These are phyloP conservation scores for Atherinosoma microstoma DNA, from an alignment of 2,797 vertebrate species.

Conservation along the genomic window DNA sequence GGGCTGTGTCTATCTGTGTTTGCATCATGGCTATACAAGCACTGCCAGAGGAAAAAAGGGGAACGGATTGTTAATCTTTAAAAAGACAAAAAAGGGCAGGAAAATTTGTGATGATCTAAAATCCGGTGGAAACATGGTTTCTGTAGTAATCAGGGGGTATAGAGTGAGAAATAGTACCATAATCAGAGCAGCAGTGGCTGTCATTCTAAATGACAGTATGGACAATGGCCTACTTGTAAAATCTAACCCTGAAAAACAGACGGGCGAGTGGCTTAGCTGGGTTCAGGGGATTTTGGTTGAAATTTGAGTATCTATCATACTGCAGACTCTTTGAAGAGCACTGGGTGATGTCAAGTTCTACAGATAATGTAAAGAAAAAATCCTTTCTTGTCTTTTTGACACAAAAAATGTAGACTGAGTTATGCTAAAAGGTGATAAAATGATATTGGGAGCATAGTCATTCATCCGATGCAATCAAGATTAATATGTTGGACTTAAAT, in stretches of 20 bases:
- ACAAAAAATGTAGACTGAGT: not conserved
- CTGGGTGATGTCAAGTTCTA: not conserved
- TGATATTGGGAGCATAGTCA: not conserved
- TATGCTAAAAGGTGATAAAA: not conserved
- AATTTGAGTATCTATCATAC: not conserved
- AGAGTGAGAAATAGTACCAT: not conserved
- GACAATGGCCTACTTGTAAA: not conserved
- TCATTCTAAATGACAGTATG: not conserved
- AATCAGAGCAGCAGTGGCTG: slow-evolving; percentile 2
- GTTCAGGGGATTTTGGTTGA: not conserved
- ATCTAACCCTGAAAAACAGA: not conserved
- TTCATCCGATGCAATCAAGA: not conserved
- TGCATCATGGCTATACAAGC: not conserved
- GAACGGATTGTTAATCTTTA: not conserved
- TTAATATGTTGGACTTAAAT: not conserved
- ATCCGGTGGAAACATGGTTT: not conserved
- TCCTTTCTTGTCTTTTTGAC: not conserved
- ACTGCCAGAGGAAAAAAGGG: no score
- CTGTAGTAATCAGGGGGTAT: not conserved
- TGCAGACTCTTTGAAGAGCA: not conserved
- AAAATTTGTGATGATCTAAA: not conserved
- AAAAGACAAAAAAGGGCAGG: not conserved
- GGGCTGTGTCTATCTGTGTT: not conserved
- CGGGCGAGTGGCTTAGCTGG: not conserved
- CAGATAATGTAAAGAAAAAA: not conserved